These are phyloP conservation scores for Protonibea diacanthus DNA, from an alignment of 2,797 vertebrate species.

Conservation along the genomic window DNA sequence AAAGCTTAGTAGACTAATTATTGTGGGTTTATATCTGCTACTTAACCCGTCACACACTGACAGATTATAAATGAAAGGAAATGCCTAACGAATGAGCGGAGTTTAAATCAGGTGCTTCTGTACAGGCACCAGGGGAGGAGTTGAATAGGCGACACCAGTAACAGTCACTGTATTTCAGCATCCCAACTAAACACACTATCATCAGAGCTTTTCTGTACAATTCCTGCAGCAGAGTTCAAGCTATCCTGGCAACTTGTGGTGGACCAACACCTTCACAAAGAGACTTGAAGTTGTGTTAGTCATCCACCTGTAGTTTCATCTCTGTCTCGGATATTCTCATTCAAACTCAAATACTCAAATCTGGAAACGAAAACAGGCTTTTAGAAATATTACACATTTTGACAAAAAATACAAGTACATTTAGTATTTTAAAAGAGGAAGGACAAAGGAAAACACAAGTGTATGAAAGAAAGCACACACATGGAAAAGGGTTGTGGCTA, in stretches of 20 bases:
- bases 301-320: not conserved
- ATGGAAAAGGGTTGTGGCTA: not conserved
- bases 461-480: not conserved
- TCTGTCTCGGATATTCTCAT: not conserved
- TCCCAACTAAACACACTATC: not conserved
- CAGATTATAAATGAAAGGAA: not conserved
- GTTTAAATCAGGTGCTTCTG: not conserved
- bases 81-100: not conserved
- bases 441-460: not conserved
- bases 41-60: not conserved
- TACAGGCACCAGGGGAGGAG: not conserved
- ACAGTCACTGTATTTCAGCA: not conserved
- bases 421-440: not conserved
- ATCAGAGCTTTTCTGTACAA: not conserved
- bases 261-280: not conserved
- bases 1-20: not conserved
- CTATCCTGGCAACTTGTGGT: not conserved
- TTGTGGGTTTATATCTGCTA: not conserved
- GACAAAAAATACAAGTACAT: not conserved
- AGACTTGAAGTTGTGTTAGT: not conserved
- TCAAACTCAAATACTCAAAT: not conserved
- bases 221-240: not conserved
- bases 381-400: not conserved
- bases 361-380: not conserved
- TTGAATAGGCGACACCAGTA: no score